These are phyloP conservation scores for Endotricha flammealis DNA, from an alignment of 2,888 invertebrate genomes.

Conservation along the genomic window DNA sequence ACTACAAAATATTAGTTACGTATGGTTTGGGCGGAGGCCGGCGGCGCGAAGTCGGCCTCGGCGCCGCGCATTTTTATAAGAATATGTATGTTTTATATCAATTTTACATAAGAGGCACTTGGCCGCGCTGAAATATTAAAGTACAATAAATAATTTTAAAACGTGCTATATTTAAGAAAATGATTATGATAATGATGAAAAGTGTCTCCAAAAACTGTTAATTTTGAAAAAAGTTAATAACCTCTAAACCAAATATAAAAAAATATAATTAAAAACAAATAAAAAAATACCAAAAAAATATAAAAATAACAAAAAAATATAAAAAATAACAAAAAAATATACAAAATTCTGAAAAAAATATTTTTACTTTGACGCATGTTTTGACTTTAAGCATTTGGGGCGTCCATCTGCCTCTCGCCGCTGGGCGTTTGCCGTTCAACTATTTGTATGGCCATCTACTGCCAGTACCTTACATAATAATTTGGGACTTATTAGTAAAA, in stretches of 20 bases:
- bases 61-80: slow-evolving; percentile 50
- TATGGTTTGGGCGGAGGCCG: slow-evolving; percentile 12
- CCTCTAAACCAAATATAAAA: slow-evolving; percentile 39
- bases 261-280: slow-evolving; percentile 40
- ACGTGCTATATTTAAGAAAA: slow-evolving; percentile 65
- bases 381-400: slow-evolving; percentile 19
- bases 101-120: slow-evolving; percentile 66
- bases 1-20: slow-evolving; percentile 8
- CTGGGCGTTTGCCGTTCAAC: too few relatives aligned
- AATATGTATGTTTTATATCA: slow-evolving; percentile 67
- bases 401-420: slow-evolving; percentile 24
- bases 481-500: too few relatives aligned
- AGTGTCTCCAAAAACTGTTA: slow-evolving; percentile 63
- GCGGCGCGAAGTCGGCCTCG: slow-evolving; percentile 25
- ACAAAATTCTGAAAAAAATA: slow-evolving; percentile 44
- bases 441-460: too few relatives aligned
- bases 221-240: slow-evolving; percentile 57
- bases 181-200: slow-evolving; percentile 55
- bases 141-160: slow-evolving; percentile 72
- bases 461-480: too few relatives aligned
- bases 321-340: slow-evolving; percentile 30
- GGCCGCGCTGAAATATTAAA: slow-evolving; percentile 59
- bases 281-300: slow-evolving; percentile 38
- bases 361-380: slow-evolving; percentile 42
- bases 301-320: slow-evolving; percentile 37